Percentiles rank a stretch among this genome's conserved stretches.
Evolutionary conservation across 2,888 invertebrate species (phyloP).

Genomic region (Orchesella flavescens): DNA sequence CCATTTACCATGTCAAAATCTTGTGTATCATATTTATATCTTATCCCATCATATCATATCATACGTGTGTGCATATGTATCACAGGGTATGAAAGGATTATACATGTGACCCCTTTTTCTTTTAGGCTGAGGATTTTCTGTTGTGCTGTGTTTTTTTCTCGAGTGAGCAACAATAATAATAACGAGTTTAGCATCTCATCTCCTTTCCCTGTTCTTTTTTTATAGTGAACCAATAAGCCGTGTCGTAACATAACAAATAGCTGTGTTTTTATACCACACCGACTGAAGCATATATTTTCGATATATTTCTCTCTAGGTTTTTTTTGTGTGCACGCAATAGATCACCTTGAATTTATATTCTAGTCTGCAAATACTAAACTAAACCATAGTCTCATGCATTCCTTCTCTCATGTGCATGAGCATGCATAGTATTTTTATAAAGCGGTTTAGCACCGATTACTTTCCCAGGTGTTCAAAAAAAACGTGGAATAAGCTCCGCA

Average conservation of each 20-base stretch:
- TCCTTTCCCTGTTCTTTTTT: no score
- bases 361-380: no score
- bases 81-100: no score
- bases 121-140: no score
- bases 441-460: neutral
- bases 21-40: neutral
- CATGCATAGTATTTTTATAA: neutral
- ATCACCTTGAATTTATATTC: constrained; percentile 35
- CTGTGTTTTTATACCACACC: neutral
- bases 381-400: neutral
- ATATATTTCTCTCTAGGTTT: no score
- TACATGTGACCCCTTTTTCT: no score
- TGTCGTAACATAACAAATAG: neutral
- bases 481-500: constrained; percentile 3
- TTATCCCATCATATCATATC: neutral
- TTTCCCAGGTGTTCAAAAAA: constrained; percentile 25
- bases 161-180: no score
- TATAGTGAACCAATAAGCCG: constrained; percentile 6
- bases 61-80: no score
- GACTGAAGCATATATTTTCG: no score
- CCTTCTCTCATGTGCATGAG: neutral
- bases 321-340: constrained; percentile 19
- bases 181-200: no score
- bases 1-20: constrained; percentile 17
- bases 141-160: no score